Evolutionary conservation across 2,888 invertebrate species (phyloP).

Genomic region (Drosophila differens): DNA sequence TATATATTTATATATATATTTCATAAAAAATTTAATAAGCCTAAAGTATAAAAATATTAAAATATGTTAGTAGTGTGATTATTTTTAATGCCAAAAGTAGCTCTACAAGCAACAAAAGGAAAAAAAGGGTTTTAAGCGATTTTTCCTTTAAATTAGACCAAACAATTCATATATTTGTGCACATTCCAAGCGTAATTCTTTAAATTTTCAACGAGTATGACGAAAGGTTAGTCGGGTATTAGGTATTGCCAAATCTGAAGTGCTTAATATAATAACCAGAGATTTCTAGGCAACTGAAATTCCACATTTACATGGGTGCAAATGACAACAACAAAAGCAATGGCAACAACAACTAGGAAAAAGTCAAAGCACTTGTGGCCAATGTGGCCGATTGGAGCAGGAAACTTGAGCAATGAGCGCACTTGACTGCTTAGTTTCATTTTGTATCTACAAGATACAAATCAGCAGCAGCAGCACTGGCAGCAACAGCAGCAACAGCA

Average conservation of each 20-base stretch:
- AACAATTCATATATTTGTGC: not conserved
- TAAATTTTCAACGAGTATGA: not conserved
- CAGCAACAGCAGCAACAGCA: slow-evolving; percentile 5
- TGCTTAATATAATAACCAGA: slow-evolving; percentile 37
- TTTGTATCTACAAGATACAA: slow-evolving; percentile 58
- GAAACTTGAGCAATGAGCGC: slow-evolving; percentile 71
- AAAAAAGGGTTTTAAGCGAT: not conserved
- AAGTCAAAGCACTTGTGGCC: slow-evolving; percentile 54
- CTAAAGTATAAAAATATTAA: not conserved
- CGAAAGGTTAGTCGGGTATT: slow-evolving; percentile 1
- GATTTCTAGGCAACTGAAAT: slow-evolving; percentile 54
- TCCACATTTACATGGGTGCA: slow-evolving; percentile 49
- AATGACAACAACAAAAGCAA: slow-evolving; percentile 19
- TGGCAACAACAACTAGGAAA: slow-evolving; percentile 25
- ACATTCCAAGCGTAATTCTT: slow-evolving; percentile 10
- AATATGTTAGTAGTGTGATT: not conserved
- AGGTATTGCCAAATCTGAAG: slow-evolving; percentile 31
- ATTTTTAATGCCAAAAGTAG: not conserved
- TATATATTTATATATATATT: too few relatives aligned
- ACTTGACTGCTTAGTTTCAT: slow-evolving; percentile 62
- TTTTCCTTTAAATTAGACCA: not conserved
- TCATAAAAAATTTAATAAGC: not conserved
- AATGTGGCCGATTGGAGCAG: slow-evolving; percentile 58
- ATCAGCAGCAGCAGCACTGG: slow-evolving; percentile 37
- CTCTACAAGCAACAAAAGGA: not conserved